These are phyloP conservation scores for Biston betularia DNA, from an alignment of 2,888 invertebrate species.

Conservation along the genomic window DNA sequence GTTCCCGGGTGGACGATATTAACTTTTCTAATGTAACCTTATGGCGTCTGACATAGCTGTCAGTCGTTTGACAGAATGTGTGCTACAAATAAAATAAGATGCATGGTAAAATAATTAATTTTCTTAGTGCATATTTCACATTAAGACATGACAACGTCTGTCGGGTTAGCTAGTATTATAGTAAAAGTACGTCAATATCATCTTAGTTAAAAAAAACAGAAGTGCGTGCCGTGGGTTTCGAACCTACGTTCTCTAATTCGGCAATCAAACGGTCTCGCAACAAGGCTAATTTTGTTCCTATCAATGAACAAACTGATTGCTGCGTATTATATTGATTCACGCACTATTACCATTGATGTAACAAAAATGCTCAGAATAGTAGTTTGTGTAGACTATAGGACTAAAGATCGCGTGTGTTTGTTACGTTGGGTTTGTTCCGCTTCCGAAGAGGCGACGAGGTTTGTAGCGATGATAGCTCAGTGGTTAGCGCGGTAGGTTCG, in stretches of 20 bases:
- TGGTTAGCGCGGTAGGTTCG: too few relatives aligned
- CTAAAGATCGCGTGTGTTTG: conserved; percentile 52
- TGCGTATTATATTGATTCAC: conserved; percentile 32
- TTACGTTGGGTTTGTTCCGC: conserved; percentile 58
- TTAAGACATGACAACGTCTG: too few relatives aligned
- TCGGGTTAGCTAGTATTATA: too few relatives aligned
- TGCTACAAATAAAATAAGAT: too few relatives aligned
- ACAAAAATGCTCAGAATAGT: conserved; percentile 18
- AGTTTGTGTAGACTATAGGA: background rate
- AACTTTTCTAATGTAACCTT: too few relatives aligned
- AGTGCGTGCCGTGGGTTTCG: background rate
- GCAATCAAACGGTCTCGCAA: background rate
- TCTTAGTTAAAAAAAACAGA: background rate
- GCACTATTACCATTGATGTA: conserved; percentile 33
- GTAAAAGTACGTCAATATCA: too few relatives aligned
- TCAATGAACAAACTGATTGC: conserved; percentile 26
- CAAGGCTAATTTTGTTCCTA: conserved; percentile 30
- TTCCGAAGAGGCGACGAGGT: conserved; percentile 65
- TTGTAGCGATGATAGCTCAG: too few relatives aligned
- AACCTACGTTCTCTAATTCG: background rate
- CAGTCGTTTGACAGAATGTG: too few relatives aligned
- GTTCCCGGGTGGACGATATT: too few relatives aligned
- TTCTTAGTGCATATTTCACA: too few relatives aligned
- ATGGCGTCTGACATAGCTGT: too few relatives aligned
- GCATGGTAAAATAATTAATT: too few relatives aligned